phyloP scores from a whole-genome alignment of 2,888 invertebrate genomes.

The Mesopsocus fuscifrons region DNA sequence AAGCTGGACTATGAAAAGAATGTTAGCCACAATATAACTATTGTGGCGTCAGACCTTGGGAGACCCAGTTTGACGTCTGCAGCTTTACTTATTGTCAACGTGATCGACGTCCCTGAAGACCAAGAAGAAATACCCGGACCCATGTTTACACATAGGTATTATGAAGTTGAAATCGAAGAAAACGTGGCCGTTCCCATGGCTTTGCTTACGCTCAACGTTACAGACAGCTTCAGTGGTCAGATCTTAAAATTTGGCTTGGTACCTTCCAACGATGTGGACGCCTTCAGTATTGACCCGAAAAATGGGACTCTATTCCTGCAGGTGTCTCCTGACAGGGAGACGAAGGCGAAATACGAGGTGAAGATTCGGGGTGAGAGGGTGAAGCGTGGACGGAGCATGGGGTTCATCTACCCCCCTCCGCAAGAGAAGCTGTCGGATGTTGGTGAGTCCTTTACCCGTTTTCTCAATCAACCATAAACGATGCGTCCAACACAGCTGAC shows the following conservation, averaged over 20 bases:
- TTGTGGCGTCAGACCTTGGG: constrained; percentile 70
- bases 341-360: constrained; percentile 40
- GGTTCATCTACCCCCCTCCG: constrained; percentile 57
- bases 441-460: constrained; percentile 25
- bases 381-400: constrained; percentile 44
- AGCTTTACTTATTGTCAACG: constrained; percentile 45
- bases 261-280: constrained; percentile 13
- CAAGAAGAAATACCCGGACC: constrained; percentile 22
- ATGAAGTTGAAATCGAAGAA: constrained; percentile 65
- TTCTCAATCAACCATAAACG: no score
- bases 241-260: constrained; percentile 23
- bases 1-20: constrained; percentile 51
- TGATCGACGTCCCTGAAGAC: constrained; percentile 45
- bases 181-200: constrained; percentile 57
- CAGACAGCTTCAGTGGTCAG: constrained; percentile 41
- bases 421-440: constrained; percentile 52
- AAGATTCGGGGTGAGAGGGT: constrained; percentile 33
- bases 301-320: constrained; percentile 58
- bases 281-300: constrained; percentile 51
- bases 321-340: constrained; percentile 55
- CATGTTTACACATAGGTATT: constrained; percentile 47
- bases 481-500: constrained; percentile 1
- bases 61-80: constrained; percentile 64
- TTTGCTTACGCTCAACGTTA: constrained; percentile 56
- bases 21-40: constrained; percentile 48